Percentiles rank a stretch among this genome's conserved stretches.
phyloP scores from a whole-genome alignment of 2,113 vertebrate genomes.

The Loxodonta africana region DNA sequence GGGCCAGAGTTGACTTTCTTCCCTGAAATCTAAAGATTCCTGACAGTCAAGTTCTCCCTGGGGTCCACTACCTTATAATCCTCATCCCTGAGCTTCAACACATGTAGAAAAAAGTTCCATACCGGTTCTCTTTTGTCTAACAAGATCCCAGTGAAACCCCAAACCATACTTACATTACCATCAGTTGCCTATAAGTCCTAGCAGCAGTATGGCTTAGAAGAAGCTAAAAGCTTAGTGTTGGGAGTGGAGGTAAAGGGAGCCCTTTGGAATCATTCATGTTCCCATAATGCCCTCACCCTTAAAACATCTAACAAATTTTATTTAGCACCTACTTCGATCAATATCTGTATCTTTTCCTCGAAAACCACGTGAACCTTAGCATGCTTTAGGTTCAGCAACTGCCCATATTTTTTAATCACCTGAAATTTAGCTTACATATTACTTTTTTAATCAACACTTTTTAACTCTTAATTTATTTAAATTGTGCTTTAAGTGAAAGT shows the following conservation, averaged over 20 bases:
- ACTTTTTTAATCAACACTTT: background rate
- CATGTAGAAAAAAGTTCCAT: background rate
- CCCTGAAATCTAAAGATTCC: background rate
- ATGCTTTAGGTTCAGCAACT: background rate
- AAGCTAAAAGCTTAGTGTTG: background rate
- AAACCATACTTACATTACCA: background rate
- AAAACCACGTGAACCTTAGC: background rate
- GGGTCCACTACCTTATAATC: background rate
- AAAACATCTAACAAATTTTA: background rate
- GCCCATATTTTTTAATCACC: background rate
- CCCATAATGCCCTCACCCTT: background rate
- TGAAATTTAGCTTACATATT: background rate
- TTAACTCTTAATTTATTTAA: background rate
- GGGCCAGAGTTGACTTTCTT: background rate
- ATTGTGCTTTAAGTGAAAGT: no score
- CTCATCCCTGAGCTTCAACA: background rate
- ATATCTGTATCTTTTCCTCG: background rate
- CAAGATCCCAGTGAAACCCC: background rate
- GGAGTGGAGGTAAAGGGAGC: background rate
- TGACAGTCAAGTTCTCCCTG: background rate
- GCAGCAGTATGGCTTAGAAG: background rate
- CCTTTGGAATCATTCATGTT: background rate
- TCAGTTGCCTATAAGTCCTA: background rate
- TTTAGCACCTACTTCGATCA: background rate
- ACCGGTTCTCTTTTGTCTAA: background rate